These are phyloP conservation scores for Drosophila colorata DNA, from an alignment of 2,888 invertebrate species.

Conservation along the genomic window DNA sequence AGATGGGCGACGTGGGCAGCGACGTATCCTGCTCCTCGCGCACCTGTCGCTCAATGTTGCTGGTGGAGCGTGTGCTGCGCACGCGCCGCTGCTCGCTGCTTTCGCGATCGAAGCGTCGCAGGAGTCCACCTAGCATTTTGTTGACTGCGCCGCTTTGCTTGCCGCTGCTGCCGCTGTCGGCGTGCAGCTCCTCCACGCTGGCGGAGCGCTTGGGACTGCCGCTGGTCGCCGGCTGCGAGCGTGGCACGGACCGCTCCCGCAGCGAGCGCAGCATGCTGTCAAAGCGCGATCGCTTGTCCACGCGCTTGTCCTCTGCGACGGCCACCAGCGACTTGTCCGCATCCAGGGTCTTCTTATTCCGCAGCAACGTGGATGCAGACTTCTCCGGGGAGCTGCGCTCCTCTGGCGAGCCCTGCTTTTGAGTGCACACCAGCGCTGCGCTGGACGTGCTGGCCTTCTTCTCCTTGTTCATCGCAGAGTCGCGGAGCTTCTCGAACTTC, in stretches of 20 bases:
- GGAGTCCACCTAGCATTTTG: slow-evolving; percentile 91
- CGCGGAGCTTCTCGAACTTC: slow-evolving; percentile 89
- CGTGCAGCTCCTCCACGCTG: slow-evolving; percentile 89
- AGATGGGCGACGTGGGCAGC: slow-evolving; percentile 73
- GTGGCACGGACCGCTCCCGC: slow-evolving; percentile 89
- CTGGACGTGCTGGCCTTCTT: slow-evolving; percentile 63
- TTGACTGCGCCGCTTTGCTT: slow-evolving; percentile 88
- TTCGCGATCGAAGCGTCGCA: slow-evolving; percentile 90
- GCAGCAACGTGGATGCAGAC: slow-evolving; percentile 83
- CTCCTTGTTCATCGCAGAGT: slow-evolving; percentile 86
- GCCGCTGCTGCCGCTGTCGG: slow-evolving; percentile 68
- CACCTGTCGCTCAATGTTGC: slow-evolving; percentile 83
- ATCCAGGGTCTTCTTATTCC: slow-evolving; percentile 84
- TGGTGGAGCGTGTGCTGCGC: slow-evolving; percentile 83
- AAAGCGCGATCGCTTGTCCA: slow-evolving; percentile 85
- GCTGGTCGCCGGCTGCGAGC: slow-evolving; percentile 86
- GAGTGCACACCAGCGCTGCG: slow-evolving; percentile 61
- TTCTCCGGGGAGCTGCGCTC: slow-evolving; percentile 58
- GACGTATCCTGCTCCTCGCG: slow-evolving; percentile 57
- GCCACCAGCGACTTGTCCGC: slow-evolving; percentile 35
- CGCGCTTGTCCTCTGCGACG: slow-evolving; percentile 61
- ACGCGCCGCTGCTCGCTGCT: slow-evolving; percentile 84
- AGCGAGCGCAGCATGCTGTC: slow-evolving; percentile 87
- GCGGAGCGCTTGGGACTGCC: slow-evolving; percentile 89
- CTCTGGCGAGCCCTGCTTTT: slow-evolving; percentile 75